These are phyloP conservation scores for Luperina testacea DNA, from an alignment of 2,888 invertebrate genomes.

Conservation along the genomic window DNA sequence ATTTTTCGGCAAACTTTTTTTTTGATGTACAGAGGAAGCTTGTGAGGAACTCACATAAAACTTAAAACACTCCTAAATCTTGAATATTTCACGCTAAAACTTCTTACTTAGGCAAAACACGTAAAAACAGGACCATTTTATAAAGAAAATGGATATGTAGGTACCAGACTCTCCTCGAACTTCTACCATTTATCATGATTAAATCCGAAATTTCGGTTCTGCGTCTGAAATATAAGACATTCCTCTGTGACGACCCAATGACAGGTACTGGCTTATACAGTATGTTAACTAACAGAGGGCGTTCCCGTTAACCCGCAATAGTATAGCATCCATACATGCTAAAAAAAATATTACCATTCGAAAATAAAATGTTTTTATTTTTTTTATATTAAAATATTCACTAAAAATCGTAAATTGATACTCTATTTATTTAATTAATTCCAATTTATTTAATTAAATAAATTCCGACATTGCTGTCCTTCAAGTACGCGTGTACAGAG, in stretches of 20 bases:
- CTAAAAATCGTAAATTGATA: too few species aligned
- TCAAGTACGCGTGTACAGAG: too few species aligned
- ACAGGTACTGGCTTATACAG: background rate
- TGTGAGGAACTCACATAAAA: background rate
- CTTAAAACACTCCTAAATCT: background rate
- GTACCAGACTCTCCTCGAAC: conserved; percentile 16
- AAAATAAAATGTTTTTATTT: too few species aligned
- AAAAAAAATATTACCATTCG: too few species aligned
- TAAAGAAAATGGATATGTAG: conserved; percentile 8
- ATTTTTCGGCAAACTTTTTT: background rate
- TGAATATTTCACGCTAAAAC: background rate
- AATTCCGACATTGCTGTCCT: too few species aligned
- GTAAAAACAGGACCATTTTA: conserved; percentile 5
- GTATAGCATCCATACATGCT: too few species aligned
- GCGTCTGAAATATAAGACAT: conserved; percentile 39
- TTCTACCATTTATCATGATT: conserved; percentile 40
- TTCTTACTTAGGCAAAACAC: background rate
- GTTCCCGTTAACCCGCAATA: too few species aligned
- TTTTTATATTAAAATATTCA: too few species aligned
- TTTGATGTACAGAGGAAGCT: background rate
- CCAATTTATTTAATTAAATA: too few species aligned
- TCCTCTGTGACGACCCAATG: conserved; percentile 10
- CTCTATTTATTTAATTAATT: too few species aligned
- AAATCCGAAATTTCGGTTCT: conserved; percentile 31
- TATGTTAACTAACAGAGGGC: too few species aligned